Evolutionary conservation across 2,888 invertebrate species (phyloP), one percentile per base, ranked within the genome.

Genomic region (Agonum fuliginosum): DNA sequence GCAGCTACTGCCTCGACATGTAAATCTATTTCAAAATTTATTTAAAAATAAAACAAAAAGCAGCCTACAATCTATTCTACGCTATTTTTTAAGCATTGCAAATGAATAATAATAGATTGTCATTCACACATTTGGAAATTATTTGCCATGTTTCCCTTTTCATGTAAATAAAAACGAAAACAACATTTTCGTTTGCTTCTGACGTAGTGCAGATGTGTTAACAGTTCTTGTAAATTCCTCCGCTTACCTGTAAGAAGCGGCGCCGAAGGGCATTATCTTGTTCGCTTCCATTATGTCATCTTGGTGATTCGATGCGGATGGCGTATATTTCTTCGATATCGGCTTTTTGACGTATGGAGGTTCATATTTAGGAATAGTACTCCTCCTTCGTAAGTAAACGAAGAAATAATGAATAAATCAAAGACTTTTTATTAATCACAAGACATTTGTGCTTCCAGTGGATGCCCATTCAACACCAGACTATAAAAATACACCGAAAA

Each of bases 341-440:
- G 95, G 94, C 86, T 95, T 95, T 90, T 95, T 95, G 86, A 91
- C 91, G 89, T 95, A 95, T 77, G 95, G 95, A 83, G 94, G 94
- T 87, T 96, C 95, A 88, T 94, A 95, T 88, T 95, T 95, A 87
- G 94, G 93, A 87, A 95, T 91, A 82, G 95, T 94, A 86, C 95
- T 95, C 91, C 95, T 95, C 91, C 95, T 94, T 93, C 94, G 94
- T 62, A 62, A 62, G 24, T 62, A 27, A 74, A 74, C 72, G 72
- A 80, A 76, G 79, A 73, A 80, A 78, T 70, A 79, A 81, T 81
- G 67, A 58, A 78, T 75, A 78, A 80, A 81, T 80, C 79, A 79
- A 80, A 81, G 80, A 79, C 78, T 78, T 80, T 80, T 80, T 78
- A 80, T 83, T 82, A 83, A 82, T 81, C 20, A 54, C 54, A 58